Base-by-base conservation (phyloP, 2,113 vertebrate species). In the Oceanodroma tethys region DNA sequence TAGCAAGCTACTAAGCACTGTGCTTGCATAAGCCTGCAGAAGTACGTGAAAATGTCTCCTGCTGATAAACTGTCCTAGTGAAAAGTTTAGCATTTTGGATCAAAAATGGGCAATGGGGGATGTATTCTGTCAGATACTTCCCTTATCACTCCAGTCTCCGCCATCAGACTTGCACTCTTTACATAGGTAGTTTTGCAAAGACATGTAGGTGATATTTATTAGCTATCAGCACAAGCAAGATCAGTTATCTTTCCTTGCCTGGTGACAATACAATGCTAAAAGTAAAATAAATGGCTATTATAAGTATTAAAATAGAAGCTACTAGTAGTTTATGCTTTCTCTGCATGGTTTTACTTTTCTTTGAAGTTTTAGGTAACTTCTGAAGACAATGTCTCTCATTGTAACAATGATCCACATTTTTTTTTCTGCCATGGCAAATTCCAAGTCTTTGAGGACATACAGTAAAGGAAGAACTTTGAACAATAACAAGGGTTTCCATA, bases 401-500 rank as follows among this genome's bases (percentile, higher is more conserved):
- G 5, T 32, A 79, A 83, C 29, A 67, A 52, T 34, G 9, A 40
- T n/a, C 38, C 14, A 9, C 16, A 4, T 14, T 32, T 70, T 68
- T 60, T 70, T 63, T 73, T 8, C 63, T 86, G 23, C 18, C 14
- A 21, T 23, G 36, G 10, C 16, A 60, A 60, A 78, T 59, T 78
- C 50, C 38, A 97, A 48, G 17, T 55, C 43, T 90, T 94, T 88
- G 43, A 86, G n/a, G 25, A 67, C 52, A 74, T 59, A 25, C 29
- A 71, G n/a, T 30, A 83, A 88, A 88, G 45, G 11, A 59, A 53
- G 5, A 88, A 68, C 20, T 93, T 68, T 5, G 3, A 43, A 84
- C 9, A 71, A 1, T 26, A 70, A 19, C 18, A 40, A 11, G 13
- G 11, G 11, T 29, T 89, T 84, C 47, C 0, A 0, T 11, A 70